Evolutionary conservation across 2,113 vertebrate genomes (phyloP).

Genomic region (Alexandromys fortis): DNA sequence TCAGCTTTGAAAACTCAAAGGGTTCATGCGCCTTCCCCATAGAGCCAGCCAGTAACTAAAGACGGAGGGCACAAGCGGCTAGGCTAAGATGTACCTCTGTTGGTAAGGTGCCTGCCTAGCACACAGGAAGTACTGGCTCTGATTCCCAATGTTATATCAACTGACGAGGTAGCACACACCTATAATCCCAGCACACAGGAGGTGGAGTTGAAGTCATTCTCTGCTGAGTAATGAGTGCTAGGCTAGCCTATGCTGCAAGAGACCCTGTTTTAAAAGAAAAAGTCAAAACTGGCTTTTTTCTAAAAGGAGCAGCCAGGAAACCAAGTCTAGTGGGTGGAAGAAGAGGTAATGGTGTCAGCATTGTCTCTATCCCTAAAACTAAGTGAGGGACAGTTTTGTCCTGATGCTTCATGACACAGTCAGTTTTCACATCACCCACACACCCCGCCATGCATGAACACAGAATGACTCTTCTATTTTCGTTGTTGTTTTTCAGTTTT

Average conservation of each 20-base stretch:
- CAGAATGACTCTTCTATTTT: background rate
- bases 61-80: too few species aligned
- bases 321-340: background rate
- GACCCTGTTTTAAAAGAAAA: background rate
- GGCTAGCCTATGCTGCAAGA: background rate
- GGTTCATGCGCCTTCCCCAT: too few species aligned
- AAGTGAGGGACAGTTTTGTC: background rate
- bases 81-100: too few species aligned
- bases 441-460: too few species aligned
- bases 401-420: too few species aligned
- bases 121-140: background rate
- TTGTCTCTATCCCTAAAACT: background rate
- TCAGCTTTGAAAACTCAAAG: background rate
- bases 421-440: too few species aligned
- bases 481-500: background rate
- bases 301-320: background rate
- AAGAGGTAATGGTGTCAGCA: background rate
- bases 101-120: background rate
- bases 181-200: background rate
- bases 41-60: background rate
- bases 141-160: too few species aligned
- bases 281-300: background rate
- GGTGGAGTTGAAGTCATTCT: background rate
- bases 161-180: too few species aligned
- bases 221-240: too few species aligned